Evolutionary conservation across 2,113 vertebrate species (phyloP), one percentile per base, ranked within the genome.

Genomic region (Dromaius novaehollandiae): DNA sequence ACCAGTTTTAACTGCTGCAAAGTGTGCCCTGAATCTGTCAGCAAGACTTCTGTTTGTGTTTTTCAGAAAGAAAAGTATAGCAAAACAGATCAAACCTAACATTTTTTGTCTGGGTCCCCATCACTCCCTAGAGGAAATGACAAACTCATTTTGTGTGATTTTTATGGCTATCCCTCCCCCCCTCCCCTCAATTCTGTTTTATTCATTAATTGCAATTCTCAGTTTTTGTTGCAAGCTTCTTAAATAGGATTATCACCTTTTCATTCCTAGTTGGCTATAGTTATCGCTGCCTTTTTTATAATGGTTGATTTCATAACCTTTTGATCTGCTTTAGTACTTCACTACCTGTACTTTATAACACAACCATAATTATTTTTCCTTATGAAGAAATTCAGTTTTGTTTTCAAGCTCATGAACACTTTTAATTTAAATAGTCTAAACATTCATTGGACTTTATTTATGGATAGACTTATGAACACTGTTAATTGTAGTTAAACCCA

Each of bases 11-110:
- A 95, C 79, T 90, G 89, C 95, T 91, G 88, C 51, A 6, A 97
- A 96, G 95, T 96, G 97, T 96, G 97, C 95, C 96, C 97, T 97
- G 97, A 98, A 96, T 95, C 97, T 98, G 98, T 98, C 98, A 98
- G 95, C 97, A 95, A 50, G 86, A 89, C 96, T 98, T 97, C 97
- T 93, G 95, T 7, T 97, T 96, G 86, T 93, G 79, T 93, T 92
- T 97, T 95, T 86, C 50, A 75, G 88, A 96, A 95, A 91, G 93
- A 97, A 97, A 88, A 95, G 86, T 97, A 96, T 76, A 80, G 92
- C 95, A 91, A 95, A 96, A 73, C 86, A 96, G 96, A 97, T 97
- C 96, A 97, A 97, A 95, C 94, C 48, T 21, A 96, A 76, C 84
- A 65, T 70, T 95, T 88, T 97, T 95, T 97, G 88, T 97, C 77